These are phyloP conservation scores for Hemichromis elongatus DNA, from an alignment of 2,113 vertebrate species.

Conservation along the genomic window DNA sequence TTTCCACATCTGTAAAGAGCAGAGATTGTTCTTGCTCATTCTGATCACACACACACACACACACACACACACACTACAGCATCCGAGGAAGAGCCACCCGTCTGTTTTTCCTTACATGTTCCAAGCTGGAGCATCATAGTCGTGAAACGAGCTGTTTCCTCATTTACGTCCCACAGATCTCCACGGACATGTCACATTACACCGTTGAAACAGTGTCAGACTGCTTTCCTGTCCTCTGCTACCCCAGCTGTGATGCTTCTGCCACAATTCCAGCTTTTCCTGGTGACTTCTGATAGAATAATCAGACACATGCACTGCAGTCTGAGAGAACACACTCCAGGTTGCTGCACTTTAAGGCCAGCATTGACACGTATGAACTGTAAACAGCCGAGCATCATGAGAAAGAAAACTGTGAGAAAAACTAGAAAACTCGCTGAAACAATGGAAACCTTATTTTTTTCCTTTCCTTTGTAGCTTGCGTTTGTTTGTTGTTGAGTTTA, in stretches of 20 bases:
- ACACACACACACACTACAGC: too few relatives aligned
- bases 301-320: not conserved
- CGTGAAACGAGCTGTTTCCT: not conserved
- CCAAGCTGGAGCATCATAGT: not conserved
- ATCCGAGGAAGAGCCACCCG: too few relatives aligned
- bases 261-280: not conserved
- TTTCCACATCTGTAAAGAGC: not conserved
- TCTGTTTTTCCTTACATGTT: not conserved
- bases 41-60: not conserved
- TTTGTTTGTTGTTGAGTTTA: not conserved
- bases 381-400: not conserved
- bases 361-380: not conserved
- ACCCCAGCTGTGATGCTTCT: not conserved
- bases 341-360: too few relatives aligned
- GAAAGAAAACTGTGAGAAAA: not conserved
- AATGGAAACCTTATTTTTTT: fast-evolving
- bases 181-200: not conserved
- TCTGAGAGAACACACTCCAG: not conserved
- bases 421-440: not conserved
- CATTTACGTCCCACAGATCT: not conserved
- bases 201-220: fast-evolving
- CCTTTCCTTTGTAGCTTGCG: not conserved
- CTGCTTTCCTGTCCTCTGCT: not conserved
- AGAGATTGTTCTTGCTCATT: not conserved
- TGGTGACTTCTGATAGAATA: fast-evolving